Conservation (phyloP, 2,113 vertebrate species). For the Pontoporia blainvillei region DNA sequence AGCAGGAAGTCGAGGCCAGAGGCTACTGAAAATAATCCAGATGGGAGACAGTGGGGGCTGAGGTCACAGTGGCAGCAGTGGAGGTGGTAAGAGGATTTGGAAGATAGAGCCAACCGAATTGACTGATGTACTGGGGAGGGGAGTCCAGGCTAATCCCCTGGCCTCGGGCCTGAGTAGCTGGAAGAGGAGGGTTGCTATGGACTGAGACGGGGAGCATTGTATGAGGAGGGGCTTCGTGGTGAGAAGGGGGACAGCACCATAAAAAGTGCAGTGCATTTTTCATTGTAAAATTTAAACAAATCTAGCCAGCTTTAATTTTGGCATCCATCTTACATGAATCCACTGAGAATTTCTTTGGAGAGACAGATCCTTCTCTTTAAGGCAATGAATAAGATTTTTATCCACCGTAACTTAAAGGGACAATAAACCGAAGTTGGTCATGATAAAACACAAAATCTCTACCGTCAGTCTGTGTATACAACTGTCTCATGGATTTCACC, state of each 20-base stretch:
- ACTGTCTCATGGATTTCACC: neutral
- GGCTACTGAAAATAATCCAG: neutral
- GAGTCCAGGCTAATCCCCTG: neutral
- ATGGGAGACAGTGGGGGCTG: neutral
- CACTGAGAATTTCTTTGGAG: conserved; percentile 18
- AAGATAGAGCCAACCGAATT: neutral
- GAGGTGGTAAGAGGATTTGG: neutral
- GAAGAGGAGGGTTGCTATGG: neutral
- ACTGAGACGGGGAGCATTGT: neutral
- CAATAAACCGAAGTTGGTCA: conserved; percentile 6
- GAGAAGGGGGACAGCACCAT: neutral
- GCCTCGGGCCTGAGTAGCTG: neutral
- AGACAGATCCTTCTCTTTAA: conserved; percentile 21
- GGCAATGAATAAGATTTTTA: neutral
- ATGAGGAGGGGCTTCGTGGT: neutral
- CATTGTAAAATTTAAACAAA: conserved; percentile 54
- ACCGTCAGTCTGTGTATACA: neutral
- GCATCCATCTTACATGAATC: conserved; percentile 8
- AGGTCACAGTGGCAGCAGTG: neutral
- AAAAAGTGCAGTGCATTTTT: conserved; percentile 24
- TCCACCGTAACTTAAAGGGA: neutral
- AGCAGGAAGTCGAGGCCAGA: neutral
- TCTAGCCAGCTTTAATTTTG: conserved; percentile 35
- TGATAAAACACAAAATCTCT: conserved; percentile 54
- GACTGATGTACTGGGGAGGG: neutral